Evolutionary conservation across 1,140 invertebrate species (phyloP), one percentile per base, ranked within the genome.

Genomic region (Lysiphlebus fabarum): DNA sequence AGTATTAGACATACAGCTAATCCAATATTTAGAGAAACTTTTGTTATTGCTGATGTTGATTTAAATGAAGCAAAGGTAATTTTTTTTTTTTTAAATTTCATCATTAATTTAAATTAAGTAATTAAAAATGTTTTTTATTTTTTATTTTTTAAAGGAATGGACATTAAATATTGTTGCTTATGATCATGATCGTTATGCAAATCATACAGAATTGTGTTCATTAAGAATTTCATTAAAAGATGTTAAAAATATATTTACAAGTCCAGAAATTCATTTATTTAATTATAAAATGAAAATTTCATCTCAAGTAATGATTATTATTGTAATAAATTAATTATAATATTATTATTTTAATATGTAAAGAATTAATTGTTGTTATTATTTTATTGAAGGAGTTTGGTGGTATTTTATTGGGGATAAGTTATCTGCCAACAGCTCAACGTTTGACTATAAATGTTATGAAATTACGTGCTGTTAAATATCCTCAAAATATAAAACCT

Each of bases 401-500:
- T 14, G 82, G 81, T 47, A 72, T 84, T 64, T 67, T 83, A 41
- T 71, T 84, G 63, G 82, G 80, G 3, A 57, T 84, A 58, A 84
- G 81, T 70, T 84, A 81, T 68, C 71, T 84, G 59, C 83, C 83
- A n/a, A 84, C 83, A 10, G 82, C 83, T 7, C 79, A 83, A 72
- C 72, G 83, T 58, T 68, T 84, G 59, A 80, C 82, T 36, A 75
- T 84, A 54, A 82, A 76, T 55, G 71, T 84, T 38, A 75, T 82
- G 56, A 82, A 82, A 67, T 62, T 80, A 10, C 76, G 75, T 12
- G 76, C 82, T 65, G 67, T 84, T 45, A 80, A 78, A 66, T 74
- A 75, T 55, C 62, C 62, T 42, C 62, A 73, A 7, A 59, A 70
- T 40, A 41, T 12, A 38, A n/a, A n/a, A 51, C 11, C 40, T 9